Conservation (phyloP, 2,113 vertebrate species). For the Psilopsiagon aymara region DNA sequence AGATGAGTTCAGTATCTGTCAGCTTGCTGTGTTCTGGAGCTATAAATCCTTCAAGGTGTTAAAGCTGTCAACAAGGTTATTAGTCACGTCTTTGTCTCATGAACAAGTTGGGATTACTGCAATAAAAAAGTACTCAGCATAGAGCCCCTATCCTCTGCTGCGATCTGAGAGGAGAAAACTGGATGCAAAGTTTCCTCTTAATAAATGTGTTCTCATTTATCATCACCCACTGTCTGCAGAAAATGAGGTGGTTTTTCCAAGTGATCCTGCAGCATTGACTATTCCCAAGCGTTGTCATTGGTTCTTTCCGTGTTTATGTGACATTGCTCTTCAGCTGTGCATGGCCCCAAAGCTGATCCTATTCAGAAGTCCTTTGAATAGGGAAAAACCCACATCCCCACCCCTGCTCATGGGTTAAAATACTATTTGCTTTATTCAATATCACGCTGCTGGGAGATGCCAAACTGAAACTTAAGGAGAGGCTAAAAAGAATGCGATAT, state of each 20-base stretch:
- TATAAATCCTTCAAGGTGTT: background rate
- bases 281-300: constrained; percentile 64
- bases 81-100: background rate
- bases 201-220: constrained; percentile 42
- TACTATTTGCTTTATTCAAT: background rate
- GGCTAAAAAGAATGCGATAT: background rate
- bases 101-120: background rate
- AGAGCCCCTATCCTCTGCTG: background rate
- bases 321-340: constrained; percentile 38
- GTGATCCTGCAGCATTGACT: constrained; percentile 44
- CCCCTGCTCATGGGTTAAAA: background rate
- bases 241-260: constrained; percentile 65
- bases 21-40: background rate
- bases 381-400: background rate
- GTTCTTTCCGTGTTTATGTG: constrained; percentile 65
- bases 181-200: constrained; percentile 15
- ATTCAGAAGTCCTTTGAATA: background rate
- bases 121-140: background rate
- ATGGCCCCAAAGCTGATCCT: background rate
- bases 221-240: constrained; percentile 49
- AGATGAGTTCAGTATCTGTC: background rate
- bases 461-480: background rate
- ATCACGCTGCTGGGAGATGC: background rate
- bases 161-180: background rate
- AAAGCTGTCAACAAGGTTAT: background rate